phyloP scores from a whole-genome alignment of 2,113 vertebrate species.

The Cinclus cinclus region DNA sequence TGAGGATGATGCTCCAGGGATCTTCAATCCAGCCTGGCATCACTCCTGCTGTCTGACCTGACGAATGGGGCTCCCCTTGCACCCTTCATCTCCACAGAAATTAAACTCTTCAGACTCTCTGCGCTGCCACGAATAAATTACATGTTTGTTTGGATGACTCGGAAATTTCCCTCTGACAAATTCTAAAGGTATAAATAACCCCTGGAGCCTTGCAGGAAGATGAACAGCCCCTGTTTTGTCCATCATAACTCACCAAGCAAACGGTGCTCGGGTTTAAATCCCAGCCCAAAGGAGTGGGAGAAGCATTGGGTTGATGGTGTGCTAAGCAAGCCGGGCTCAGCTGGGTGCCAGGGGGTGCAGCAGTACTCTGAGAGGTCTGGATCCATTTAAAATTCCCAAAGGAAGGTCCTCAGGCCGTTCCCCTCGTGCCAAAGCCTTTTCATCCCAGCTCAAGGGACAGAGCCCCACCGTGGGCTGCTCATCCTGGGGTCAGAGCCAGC shows the following conservation, averaged over 20 bases:
- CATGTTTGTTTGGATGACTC: neutral
- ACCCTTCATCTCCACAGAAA: neutral
- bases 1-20: neutral
- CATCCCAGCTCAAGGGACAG: neutral
- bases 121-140: neutral
- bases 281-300: neutral
- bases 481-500: neutral
- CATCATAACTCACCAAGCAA: neutral
- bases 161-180: slow-evolving; percentile 8
- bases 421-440: neutral
- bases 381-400: neutral
- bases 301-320: accelerated
- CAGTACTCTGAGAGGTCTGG: neutral
- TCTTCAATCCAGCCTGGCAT: neutral
- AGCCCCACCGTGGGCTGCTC: accelerated
- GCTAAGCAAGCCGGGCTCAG: neutral
- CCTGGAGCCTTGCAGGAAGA: neutral
- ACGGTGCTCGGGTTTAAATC: neutral
- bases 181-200: neutral
- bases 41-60: neutral
- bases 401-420: neutral
- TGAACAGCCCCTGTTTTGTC: neutral
- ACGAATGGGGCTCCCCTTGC: neutral
- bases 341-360: neutral
- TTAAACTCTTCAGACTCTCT: neutral